These are phyloP conservation scores for Homarus gammarus DNA, from an alignment of 2,888 invertebrate genomes.

Conservation along the genomic window DNA sequence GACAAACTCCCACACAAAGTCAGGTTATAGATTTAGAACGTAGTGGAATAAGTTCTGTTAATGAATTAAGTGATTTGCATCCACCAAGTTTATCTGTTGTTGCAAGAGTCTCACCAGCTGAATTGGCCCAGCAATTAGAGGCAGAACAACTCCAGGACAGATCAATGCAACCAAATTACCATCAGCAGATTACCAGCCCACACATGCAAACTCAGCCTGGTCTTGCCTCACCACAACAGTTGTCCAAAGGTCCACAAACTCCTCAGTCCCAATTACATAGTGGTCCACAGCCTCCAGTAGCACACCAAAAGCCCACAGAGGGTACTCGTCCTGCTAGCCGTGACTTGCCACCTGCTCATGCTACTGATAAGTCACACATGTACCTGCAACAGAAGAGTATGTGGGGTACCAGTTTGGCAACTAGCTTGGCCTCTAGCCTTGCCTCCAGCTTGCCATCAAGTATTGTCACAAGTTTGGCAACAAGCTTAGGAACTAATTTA, in stretches of 20 bases:
- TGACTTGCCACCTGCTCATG: conserved; percentile 73
- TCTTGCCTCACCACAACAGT: conserved; percentile 59
- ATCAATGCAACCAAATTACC: conserved; percentile 64
- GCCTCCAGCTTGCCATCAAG: conserved; percentile 65
- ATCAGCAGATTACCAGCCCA: conserved; percentile 66
- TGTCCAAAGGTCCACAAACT: conserved; percentile 57
- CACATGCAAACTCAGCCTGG: conserved; percentile 70
- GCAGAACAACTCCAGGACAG: conserved; percentile 52
- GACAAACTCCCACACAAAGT: conserved; percentile 50
- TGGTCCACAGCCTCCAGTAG: conserved; percentile 69
- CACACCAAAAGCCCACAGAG: conserved; percentile 72
- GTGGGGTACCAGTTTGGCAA: conserved; percentile 69
- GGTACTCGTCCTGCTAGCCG: conserved; percentile 69
- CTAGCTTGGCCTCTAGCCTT: conserved; percentile 65
- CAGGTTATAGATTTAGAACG: conserved; percentile 62
- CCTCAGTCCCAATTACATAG: conserved; percentile 58
- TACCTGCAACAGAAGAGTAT: conserved; percentile 74
- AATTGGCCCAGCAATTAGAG: conserved; percentile 51
- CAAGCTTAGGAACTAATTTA: conserved; percentile 56
- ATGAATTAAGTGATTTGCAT: conserved; percentile 62
- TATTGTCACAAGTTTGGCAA: conserved; percentile 66
- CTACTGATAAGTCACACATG: conserved; percentile 69
- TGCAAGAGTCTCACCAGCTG: conserved; percentile 31
- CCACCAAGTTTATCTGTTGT: conserved; percentile 43
- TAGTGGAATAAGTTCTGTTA: conserved; percentile 63